Evolutionary conservation across 2,113 vertebrate species (phyloP).

Genomic region (Porphyrio hochstetteri): DNA sequence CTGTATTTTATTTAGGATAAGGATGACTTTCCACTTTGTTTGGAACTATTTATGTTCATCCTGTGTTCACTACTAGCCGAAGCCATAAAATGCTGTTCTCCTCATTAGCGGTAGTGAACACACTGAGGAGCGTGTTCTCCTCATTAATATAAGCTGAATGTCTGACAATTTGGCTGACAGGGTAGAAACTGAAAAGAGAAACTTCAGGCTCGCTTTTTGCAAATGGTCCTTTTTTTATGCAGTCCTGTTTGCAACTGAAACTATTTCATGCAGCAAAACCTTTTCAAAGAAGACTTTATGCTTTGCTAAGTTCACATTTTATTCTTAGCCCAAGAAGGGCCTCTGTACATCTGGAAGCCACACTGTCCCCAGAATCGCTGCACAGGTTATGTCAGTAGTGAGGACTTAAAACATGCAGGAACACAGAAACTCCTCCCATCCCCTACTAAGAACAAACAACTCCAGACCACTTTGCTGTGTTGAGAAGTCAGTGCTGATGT

Average conservation of each 20-base stretch:
- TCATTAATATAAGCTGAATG: background rate
- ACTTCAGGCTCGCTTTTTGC: background rate
- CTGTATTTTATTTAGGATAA: background rate
- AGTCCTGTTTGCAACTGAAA: background rate
- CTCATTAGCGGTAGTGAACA: background rate
- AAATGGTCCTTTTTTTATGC: background rate
- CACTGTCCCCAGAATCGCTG: background rate
- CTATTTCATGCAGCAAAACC: background rate
- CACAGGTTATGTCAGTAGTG: background rate
- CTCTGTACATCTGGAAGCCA: background rate
- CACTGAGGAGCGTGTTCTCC: background rate
- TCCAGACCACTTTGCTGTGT: background rate
- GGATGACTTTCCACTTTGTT: background rate
- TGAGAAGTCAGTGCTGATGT: background rate
- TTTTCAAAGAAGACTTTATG: background rate
- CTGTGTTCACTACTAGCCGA: background rate
- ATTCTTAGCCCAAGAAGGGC: background rate
- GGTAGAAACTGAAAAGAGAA: background rate
- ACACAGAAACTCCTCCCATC: background rate
- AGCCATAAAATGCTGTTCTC: background rate
- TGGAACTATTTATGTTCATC: background rate
- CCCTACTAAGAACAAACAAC: background rate
- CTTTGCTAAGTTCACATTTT: background rate
- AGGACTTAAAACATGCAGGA: background rate
- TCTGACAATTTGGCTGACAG: background rate